Conservation (phyloP, 2,888 invertebrate genomes). For the Drosophila percnosoma region DNA sequence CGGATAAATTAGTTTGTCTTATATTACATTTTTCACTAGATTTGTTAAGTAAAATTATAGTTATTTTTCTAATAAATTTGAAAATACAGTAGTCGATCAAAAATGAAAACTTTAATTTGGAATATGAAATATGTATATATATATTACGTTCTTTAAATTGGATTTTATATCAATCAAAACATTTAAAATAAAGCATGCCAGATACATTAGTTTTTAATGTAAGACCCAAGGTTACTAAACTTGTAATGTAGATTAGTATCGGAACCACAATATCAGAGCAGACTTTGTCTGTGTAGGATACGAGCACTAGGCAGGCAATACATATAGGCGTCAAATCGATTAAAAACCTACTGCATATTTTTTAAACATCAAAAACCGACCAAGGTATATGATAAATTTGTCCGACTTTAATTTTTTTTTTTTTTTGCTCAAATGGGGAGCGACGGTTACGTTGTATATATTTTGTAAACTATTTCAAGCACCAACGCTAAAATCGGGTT, state of each 20-base stretch:
- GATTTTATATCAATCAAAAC: not conserved
- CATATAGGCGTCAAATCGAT: not conserved
- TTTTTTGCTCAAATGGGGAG: not conserved
- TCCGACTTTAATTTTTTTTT: too few species aligned
- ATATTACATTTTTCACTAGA: not conserved
- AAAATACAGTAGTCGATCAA: slow-evolving; percentile 1
- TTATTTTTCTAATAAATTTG: not conserved
- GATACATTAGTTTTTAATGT: not conserved
- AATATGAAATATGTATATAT: not conserved
- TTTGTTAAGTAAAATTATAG: not conserved
- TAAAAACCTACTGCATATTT: not conserved
- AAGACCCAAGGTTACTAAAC: not conserved
- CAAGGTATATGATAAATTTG: not conserved
- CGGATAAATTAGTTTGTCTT: not conserved
- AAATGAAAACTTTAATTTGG: not conserved
- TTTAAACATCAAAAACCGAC: not conserved
- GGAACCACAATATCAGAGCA: not conserved
- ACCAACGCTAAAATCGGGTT: not conserved
- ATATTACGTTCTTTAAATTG: not conserved
- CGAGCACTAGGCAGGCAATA: not conserved
- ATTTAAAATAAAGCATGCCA: not conserved
- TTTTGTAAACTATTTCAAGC: not conserved
- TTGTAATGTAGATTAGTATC: not conserved
- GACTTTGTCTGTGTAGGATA: not conserved
- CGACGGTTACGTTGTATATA: not conserved